These are phyloP conservation scores for Podocnemis expansa DNA, from an alignment of 2,113 vertebrate genomes.

Conservation along the genomic window DNA sequence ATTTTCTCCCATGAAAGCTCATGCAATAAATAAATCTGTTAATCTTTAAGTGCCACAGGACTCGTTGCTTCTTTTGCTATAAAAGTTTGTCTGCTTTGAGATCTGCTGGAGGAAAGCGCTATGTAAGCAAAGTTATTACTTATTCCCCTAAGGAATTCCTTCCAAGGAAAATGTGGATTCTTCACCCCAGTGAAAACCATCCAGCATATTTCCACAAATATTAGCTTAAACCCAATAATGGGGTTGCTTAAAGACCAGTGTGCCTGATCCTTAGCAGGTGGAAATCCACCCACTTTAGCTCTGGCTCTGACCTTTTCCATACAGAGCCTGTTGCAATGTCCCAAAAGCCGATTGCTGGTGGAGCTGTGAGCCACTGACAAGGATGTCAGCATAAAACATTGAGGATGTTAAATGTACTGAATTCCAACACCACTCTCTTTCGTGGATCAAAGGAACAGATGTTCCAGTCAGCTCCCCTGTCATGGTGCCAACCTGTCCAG, in stretches of 20 bases:
- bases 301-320: background rate
- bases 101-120: too few relatives aligned
- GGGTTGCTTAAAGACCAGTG: background rate
- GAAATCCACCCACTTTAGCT: background rate
- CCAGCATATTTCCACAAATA: background rate
- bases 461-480: background rate
- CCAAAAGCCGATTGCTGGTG: background rate
- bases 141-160: background rate
- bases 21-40: too few relatives aligned
- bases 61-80: too few relatives aligned
- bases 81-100: too few relatives aligned
- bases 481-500: accelerated
- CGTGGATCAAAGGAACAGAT: background rate
- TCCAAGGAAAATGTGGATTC: background rate
- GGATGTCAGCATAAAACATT: accelerated
- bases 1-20: too few relatives aligned
- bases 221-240: background rate
- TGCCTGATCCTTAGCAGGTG: background rate
- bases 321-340: background rate
- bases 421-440: accelerated
- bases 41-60: too few relatives aligned
- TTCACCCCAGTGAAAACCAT: background rate
- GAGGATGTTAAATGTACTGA: accelerated
- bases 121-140: background rate
- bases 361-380: background rate